Evolutionary conservation across 1,140 invertebrate species (phyloP), one percentile per base, ranked within the genome.

Genomic region (Drosophila saltans): DNA sequence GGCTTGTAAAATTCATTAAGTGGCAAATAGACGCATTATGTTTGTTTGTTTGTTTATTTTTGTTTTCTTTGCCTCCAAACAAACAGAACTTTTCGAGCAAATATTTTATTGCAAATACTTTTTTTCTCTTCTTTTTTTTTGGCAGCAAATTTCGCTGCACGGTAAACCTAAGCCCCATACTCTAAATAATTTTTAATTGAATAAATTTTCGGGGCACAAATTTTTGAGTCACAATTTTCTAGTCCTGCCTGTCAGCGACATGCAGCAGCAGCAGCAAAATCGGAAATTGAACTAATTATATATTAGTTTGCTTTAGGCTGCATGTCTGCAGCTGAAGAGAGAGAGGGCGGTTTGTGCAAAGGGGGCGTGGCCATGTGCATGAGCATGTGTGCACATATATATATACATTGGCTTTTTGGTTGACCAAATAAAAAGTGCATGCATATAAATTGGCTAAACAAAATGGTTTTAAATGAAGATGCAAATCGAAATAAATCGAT

Each of bases 21-120:
- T 88, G 83, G 77, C 84, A 88, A 83, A 88, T 80, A 88, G 80
- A 83, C 84, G 84, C 83, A 88, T 88, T 89, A 83, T 88, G 77
- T 75, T 80, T 69, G 68, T 69, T 72, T 57, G 64, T 59, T 26
- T 16, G 16, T 16, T 16, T 16, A 16, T 62, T 69, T 48, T n/a
- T 21, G 7, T 64, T 2, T 52, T 39, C 65, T 36, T n/a, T 48
- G 40, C 26, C 16, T 16, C 30, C 21, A 65, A 75, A 81, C 63
- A 71, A n/a, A 70, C 70, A 66, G 16, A 10, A 55, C 33, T 72
- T 67, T 69, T 74, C 66, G 39, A 56, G 16, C 56, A 39, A 69
- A 68, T 62, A 67, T 69, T 75, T 74, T 40, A 71, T 67, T 45
- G 62, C 60, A 75, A 81, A 68, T 67, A 63, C 45, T 48, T 56